Base-by-base conservation (phyloP, 2,888 invertebrate genomes). In the Branchipolynoe longqiensis region DNA sequence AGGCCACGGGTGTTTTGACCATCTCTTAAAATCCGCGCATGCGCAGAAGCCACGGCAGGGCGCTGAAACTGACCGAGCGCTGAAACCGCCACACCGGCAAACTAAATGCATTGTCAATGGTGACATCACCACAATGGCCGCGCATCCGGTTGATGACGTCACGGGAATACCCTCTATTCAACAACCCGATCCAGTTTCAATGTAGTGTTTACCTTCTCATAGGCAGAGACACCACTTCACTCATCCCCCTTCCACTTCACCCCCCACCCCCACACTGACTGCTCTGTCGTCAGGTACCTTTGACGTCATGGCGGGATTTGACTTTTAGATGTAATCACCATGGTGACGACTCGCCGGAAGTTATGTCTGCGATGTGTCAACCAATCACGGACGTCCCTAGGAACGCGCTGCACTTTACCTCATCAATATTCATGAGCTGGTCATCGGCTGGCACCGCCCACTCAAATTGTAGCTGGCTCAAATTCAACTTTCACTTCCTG, bases 281-380 rank as follows among this genome's bases (percentile, higher is more conserved):
- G 25, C 36, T 69, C 38, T 38, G 36, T 36, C 69, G 33, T 69
- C 69, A 41, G 78, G 28, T 41, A 78, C 48, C 48, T 78, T 78
- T 78, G 54, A 31, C 12, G 48, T 48, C 28, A 31, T 54, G 54
- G 31, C 41, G 48, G 18, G 54, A 78, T 78, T 78, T 78, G 78
- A 78, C 78, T 78, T 78, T 78, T 48, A 78, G 78, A 78, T 78
- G 78, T 78, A 78, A 78, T 78, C 78, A 78, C 48, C 78, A 78
- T 48, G 78, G 78, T 78, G 78, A 54, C 41, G 78, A 25, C 78
- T 28, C 28, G 54, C 48, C 78, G 78, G 78, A 78, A 78, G 48
- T 48, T 33, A 48, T 41, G 78, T 41, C 78, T n/a, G 28, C 28
- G 48, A 78, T 31, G 78, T 78, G 78, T 78, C 78, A 78, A 78